Base-by-base conservation (phyloP, 1,140 invertebrate species). In the Aphaenogaster floridana region DNA sequence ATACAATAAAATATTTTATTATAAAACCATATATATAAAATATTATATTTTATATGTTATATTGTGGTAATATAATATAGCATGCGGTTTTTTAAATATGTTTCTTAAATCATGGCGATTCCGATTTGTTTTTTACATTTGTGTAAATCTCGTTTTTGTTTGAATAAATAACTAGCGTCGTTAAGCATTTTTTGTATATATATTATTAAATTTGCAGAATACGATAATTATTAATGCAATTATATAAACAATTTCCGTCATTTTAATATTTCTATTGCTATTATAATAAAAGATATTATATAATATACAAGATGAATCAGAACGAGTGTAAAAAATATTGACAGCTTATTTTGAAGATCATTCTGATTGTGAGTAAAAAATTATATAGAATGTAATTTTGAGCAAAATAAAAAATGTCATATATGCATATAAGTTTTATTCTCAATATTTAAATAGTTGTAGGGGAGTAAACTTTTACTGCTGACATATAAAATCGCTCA, bases 1-100 rank as follows among this genome's bases (percentile, higher is more conserved):
- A 64, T 64, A 21, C 8, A 61, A 59, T 28, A 28, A 69, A 81
- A 42, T 69, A 42, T 69, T 81, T 81, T 81, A 81, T 34, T 45
- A 21, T 15, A 71, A 71, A 71, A 71, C 6, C 17, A 54, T n/a
- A 63, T 45, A 42, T 45, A 76, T 11, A 42, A 57, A 21, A 45
- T 28, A 34, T 50, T 50, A 36, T 79, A 66, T 21, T 79, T 79
- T 52, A 57, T 77, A 61, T 5, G 9, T 54, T 54, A 52, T 34
- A 34, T 54, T 45, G 3, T 21, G 2, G 34, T 8, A 6, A 17
- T 59, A 45, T 28, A n/a, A 54, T 28, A 28, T 54, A 54, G 17
- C 15, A 28, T 28, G 8, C 17, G 34, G 1, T 17, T 36, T 39
- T 17, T 34, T 21, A 34, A 34, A 36, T 21, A 39, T 11, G 21